phyloP scores from a whole-genome alignment of 2,797 vertebrate genomes.

The Girardinus metallicus region DNA sequence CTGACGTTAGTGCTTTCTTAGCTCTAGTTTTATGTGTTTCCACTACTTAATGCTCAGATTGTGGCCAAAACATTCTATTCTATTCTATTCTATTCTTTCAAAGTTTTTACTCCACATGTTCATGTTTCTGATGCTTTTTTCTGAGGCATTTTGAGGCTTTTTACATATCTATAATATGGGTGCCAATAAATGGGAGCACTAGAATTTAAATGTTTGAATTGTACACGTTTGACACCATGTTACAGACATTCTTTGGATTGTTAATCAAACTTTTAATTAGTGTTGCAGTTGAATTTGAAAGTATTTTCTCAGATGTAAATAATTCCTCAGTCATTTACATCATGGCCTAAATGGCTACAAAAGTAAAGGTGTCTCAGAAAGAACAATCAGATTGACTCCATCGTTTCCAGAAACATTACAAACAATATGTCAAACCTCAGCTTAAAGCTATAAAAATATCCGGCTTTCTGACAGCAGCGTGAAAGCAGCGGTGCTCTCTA shows the following conservation, averaged over 20 bases:
- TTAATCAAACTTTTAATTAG: slow-evolving; percentile 6
- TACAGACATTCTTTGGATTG: slow-evolving; percentile 1
- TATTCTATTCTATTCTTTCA: too few relatives aligned
- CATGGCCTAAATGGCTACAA: not conserved
- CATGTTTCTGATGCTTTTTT: not conserved
- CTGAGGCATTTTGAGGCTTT: not conserved
- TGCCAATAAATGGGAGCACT: not conserved
- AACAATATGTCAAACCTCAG: slow-evolving; percentile 16
- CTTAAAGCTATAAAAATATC: not conserved
- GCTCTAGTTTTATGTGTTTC: not conserved
- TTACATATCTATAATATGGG: not conserved
- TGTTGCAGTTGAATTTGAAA: not conserved
- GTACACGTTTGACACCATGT: slow-evolving; percentile 25
- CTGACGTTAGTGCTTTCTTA: not conserved
- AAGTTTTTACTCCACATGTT: not conserved
- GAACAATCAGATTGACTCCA: slow-evolving; percentile 18
- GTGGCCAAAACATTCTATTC: too few relatives aligned
- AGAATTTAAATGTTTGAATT: slow-evolving; percentile 23
- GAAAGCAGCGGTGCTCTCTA: slow-evolving; percentile 15
- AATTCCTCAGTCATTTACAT: slow-evolving; percentile 8
- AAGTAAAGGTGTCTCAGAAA: slow-evolving; percentile 15
- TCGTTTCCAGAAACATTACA: slow-evolving; percentile 2
- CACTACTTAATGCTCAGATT: not conserved
- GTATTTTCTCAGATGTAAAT: not conserved
- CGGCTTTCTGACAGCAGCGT: not conserved